Evolutionary conservation across 2,797 vertebrate genomes (phyloP).

Genomic region (Triplophysa bombifrons): DNA sequence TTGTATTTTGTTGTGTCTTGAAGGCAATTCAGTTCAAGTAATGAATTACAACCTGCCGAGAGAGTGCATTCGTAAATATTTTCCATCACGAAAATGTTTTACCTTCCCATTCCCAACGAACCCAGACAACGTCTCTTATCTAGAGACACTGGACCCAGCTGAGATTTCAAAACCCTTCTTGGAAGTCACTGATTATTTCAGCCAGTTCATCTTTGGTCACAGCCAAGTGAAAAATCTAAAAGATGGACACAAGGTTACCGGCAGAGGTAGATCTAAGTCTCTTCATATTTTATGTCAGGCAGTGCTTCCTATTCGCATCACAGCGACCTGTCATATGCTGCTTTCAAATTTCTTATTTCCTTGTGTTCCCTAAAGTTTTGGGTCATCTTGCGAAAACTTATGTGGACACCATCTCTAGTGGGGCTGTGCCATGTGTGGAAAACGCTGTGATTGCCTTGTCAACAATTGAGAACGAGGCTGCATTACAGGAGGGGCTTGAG

Average conservation of each 20-base stretch:
- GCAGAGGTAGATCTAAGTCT: conserved; percentile 48
- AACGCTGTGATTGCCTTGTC: conserved; percentile 62
- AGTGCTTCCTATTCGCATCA: too few species aligned
- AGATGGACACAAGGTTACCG: conserved; percentile 59
- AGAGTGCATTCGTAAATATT: conserved; percentile 68
- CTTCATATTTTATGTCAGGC: too few species aligned
- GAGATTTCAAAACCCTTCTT: conserved; percentile 52
- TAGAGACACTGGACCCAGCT: conserved; percentile 56
- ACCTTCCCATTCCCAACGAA: conserved; percentile 62
- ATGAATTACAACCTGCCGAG: conserved; percentile 63
- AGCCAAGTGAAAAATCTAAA: conserved; percentile 59
- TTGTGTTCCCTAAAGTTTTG: conserved; percentile 56
- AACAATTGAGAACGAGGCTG: conserved; percentile 61
- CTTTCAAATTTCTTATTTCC: background rate
- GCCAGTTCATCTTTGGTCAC: conserved; percentile 47
- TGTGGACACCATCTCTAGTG: conserved; percentile 61
- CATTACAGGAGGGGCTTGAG: conserved; percentile 28
- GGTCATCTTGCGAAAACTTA: conserved; percentile 59
- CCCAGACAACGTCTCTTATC: conserved; percentile 44
- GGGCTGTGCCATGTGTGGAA: conserved; percentile 63
- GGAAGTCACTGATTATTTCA: conserved; percentile 48
- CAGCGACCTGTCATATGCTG: too few species aligned
- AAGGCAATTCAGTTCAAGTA: too few species aligned
- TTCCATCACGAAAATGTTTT: conserved; percentile 70
- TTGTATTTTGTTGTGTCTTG: too few species aligned